phyloP scores from a whole-genome alignment of 23 tunicate genomes.

The Aplidium turbinatum region DNA sequence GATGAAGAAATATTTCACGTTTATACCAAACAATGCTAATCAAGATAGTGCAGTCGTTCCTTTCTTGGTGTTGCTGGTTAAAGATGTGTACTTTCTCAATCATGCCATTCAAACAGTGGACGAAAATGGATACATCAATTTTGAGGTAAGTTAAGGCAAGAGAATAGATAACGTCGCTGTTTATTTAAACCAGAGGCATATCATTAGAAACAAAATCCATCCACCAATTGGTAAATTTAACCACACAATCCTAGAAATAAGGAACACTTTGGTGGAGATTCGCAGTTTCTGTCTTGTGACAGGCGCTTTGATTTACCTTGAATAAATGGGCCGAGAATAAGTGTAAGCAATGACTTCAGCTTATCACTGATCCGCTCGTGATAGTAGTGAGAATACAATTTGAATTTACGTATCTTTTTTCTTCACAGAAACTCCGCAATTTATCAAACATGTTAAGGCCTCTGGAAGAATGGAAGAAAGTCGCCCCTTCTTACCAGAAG shows the following conservation, averaged over 20 bases:
- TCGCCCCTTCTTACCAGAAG: slow-evolving; percentile 48
- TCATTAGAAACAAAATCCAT: too few species aligned
- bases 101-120: slow-evolving; percentile 82
- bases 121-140: slow-evolving; percentile 70
- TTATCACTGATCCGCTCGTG: too few species aligned
- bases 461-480: slow-evolving; percentile 82
- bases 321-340: too few species aligned
- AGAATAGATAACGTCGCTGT: neutral
- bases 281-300: too few species aligned
- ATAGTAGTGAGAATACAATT: neutral
- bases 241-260: too few species aligned
- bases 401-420: neutral
- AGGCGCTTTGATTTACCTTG: too few species aligned
- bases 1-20: slow-evolving; percentile 49
- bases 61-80: slow-evolving; percentile 77
- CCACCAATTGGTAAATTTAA: too few species aligned
- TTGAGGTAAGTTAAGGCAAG: slow-evolving; percentile 82
- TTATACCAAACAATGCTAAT: slow-evolving; percentile 22
- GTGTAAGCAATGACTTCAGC: too few species aligned
- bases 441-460: slow-evolving; percentile 76
- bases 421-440: slow-evolving; percentile 65
- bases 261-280: too few species aligned
- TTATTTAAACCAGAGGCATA: neutral
- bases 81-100: slow-evolving; percentile 91
- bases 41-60: slow-evolving; percentile 84